phyloP scores from a whole-genome alignment of 2,113 vertebrate genomes.

The Nycticorax nycticorax region DNA sequence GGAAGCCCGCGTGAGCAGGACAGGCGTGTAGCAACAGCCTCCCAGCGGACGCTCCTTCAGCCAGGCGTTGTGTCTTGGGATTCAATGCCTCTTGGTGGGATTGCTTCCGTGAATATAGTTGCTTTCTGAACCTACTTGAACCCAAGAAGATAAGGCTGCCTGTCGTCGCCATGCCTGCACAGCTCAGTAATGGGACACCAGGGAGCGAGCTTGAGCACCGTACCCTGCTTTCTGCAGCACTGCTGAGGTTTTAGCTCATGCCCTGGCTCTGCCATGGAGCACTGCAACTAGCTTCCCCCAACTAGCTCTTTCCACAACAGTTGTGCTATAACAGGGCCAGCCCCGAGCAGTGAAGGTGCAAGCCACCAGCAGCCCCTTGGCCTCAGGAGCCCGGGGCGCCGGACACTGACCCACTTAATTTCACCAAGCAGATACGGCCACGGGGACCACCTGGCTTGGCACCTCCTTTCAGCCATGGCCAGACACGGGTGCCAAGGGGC shows the following conservation, averaged over 20 bases:
- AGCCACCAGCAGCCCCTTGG: background rate
- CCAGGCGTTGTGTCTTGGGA: background rate
- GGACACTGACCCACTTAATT: background rate
- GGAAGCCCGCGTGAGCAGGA: background rate
- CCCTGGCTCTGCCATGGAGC: background rate
- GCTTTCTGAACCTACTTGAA: constrained; percentile 1
- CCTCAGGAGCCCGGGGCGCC: accelerated
- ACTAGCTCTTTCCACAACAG: background rate
- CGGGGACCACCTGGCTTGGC: background rate
- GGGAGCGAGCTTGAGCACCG: background rate
- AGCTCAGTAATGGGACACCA: background rate
- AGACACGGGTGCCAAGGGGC: background rate
- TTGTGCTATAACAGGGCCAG: background rate
- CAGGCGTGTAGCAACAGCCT: background rate
- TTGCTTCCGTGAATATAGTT: background rate
- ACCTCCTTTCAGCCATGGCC: background rate
- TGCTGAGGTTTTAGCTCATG: background rate
- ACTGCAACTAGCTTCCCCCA: background rate
- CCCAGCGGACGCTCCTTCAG: background rate
- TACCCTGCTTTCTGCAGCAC: background rate
- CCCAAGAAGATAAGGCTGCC: background rate
- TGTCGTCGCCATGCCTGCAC: background rate
- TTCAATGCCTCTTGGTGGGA: background rate
- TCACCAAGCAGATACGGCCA: background rate
- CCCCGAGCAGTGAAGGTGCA: background rate